Evolutionary conservation across 2,113 vertebrate species (phyloP), one percentile per base, ranked within the genome.

Genomic region (Pygoscelis antarcticus): DNA sequence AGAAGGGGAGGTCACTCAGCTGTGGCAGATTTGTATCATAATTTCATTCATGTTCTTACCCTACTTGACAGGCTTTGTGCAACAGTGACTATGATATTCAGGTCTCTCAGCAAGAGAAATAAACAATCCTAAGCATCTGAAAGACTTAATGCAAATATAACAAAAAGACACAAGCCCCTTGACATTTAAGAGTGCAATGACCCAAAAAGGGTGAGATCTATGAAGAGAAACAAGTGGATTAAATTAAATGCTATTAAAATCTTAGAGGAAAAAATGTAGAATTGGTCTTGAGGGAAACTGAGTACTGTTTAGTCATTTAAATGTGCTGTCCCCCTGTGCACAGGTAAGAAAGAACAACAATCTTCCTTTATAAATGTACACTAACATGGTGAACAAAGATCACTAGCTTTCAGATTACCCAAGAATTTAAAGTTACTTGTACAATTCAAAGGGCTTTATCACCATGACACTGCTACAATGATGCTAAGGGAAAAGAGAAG

Each of bases 121-220:
- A 96, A 96, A 94, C 83, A 92, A 10, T 68, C 80, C 61, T 91
- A 84, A 95, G 74, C 74, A 91, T 61, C 87, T 93, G 72, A 84
- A 96, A 91, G 60, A 69, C 57, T 87, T 91, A 58, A 91, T 51
- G 57, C 65, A 95, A 94, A 82, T 91, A 64, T 27, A 79, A 82
- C 83, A 83, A 69, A 95, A 92, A 76, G 75, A 72, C 44, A 91
- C 14, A 81, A 62, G 36, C 18, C 51, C 65, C 57, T 82, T 93
- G 65, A 79, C 77, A 93, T 93, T 89, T 78, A 66, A 68, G 91
- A 82, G 16, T 52, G 61, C 52, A 71, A 55, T 79, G 44, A 91
- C 61, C 57, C 34, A 55, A 68, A 89, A 89, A 82, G 17, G 18
- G 32, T 82, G 89, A 82, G 23, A 23, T 57, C 51, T 90, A 13